Base-by-base conservation (phyloP, 2,888 invertebrate species). In the Julus scanicus region DNA sequence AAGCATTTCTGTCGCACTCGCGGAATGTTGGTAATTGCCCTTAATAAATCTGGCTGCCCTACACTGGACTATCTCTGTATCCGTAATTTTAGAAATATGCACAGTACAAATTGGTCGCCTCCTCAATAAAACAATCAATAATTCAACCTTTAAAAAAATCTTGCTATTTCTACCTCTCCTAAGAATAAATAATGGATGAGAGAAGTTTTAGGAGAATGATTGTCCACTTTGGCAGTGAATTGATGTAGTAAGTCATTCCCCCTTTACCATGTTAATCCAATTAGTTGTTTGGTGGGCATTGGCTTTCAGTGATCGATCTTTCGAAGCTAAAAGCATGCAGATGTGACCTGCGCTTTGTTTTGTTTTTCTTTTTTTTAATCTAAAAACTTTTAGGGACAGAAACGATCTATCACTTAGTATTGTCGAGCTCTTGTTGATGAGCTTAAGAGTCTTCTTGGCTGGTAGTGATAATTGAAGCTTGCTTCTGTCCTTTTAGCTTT, bases 321-420 rank as follows among this genome's bases (percentile, higher is more conserved):
- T 71, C 9, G 9, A 71, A 20, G 63, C 63, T 71, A 71, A 20
- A 71, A 20, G 20, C 20, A 20, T 71, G 63, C 20, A 71, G 17
- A 20, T 20, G 63, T 20, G 63, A 71, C 20, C 63, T 71, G 63
- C 63, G 3, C 29, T 29, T 29, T 53, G 53, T 13, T n/a, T 20
- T 71, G 20, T 71, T 20, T 71, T 5, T 8, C 20, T 71, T 71
- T 8, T 20, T 44, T 44, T 8, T 44, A 44, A 44, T 29, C 20
- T 11, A 20, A 71, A 8, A 71, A 20, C 20, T 71, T 71, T 20
- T 8, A 11, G 11, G 57, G 11, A 71, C 53, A 53, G 8, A 17
- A 6, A 71, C n/a, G 63, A 71, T 63, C n/a, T n/a, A 63, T 63
- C 57, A 63, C 57, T 63, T 63, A 63, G 57, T 63, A 17, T 71